Conservation (phyloP, 92 coral and sea anemone genomes). For the Micromussa lordhowensis region DNA sequence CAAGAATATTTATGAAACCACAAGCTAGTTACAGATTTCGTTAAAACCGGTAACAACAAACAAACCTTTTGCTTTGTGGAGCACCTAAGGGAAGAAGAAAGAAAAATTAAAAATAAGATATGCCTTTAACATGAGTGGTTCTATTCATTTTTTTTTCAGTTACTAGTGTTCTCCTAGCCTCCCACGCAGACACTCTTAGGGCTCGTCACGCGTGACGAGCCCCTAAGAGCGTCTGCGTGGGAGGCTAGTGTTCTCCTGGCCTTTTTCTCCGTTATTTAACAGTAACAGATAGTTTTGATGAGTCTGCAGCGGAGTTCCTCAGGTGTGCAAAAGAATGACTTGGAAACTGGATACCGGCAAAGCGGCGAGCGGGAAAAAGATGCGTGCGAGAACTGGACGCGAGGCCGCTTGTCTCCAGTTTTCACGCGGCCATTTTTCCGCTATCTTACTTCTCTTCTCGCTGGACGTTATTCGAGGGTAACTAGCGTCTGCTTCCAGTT, state of each 20-base stretch:
- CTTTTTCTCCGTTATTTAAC: neutral
- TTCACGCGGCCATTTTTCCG: neutral
- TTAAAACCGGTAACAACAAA: neutral
- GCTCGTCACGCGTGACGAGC: no score
- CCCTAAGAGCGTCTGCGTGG: no score
- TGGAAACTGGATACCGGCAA: no score
- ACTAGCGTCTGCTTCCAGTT: neutral
- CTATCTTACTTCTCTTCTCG: neutral
- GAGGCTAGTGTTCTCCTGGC: neutral
- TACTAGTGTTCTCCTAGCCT: neutral
- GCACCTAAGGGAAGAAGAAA: slow-evolving; percentile 37
- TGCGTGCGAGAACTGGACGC: neutral
- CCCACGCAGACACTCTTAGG: no score
- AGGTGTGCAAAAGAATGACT: no score
- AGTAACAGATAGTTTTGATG: neutral
- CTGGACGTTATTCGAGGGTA: neutral
- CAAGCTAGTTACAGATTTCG: neutral
- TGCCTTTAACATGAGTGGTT: no score
- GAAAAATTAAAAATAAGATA: neutral
- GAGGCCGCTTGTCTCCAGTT: neutral
- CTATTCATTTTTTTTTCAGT: neutral
- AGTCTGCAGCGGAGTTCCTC: neutral
- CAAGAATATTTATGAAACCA: no score
- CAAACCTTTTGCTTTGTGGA: slow-evolving; percentile 37
- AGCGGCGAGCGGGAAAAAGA: neutral